These are phyloP conservation scores for Conus ventricosus DNA, from an alignment of 1,140 invertebrate genomes.

Conservation along the genomic window DNA sequence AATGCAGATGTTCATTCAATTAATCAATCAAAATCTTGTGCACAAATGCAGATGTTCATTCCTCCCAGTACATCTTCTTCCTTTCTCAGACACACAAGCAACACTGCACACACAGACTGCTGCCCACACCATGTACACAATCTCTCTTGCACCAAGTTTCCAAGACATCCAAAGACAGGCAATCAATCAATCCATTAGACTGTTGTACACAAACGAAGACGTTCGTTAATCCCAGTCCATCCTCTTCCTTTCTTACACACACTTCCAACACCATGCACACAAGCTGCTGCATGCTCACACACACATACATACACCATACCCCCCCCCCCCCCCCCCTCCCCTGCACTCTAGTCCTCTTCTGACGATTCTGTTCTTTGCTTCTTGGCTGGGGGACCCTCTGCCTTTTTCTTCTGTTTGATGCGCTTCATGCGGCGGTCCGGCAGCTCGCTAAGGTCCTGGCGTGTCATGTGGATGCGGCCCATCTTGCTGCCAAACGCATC, in stretches of 20 bases:
- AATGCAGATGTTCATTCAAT: too few relatives aligned
- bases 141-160: too few relatives aligned
- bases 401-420: constrained; percentile 73
- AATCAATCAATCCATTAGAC: too few relatives aligned
- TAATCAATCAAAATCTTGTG: too few relatives aligned
- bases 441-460: constrained; percentile 89
- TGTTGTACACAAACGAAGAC: not conserved
- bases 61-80: too few relatives aligned
- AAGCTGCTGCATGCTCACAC: not conserved
- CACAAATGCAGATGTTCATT: too few relatives aligned
- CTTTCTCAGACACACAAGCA: too few relatives aligned
- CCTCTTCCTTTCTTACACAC: too few relatives aligned
- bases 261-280: not conserved
- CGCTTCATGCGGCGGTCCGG: constrained; percentile 97
- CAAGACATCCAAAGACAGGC: too few relatives aligned
- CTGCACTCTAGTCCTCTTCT: not conserved
- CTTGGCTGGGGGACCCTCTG: not conserved
- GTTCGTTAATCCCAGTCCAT: not conserved
- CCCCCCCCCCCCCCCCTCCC: not conserved
- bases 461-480: constrained; percentile 94
- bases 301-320: not conserved
- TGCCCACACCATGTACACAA: too few relatives aligned
- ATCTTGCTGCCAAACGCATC: constrained; percentile 92
- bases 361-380: constrained; percentile 36
- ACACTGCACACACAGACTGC: too few relatives aligned